Evolutionary conservation across 2,797 vertebrate species (phyloP).

Genomic region (Holocentrus rufus): DNA sequence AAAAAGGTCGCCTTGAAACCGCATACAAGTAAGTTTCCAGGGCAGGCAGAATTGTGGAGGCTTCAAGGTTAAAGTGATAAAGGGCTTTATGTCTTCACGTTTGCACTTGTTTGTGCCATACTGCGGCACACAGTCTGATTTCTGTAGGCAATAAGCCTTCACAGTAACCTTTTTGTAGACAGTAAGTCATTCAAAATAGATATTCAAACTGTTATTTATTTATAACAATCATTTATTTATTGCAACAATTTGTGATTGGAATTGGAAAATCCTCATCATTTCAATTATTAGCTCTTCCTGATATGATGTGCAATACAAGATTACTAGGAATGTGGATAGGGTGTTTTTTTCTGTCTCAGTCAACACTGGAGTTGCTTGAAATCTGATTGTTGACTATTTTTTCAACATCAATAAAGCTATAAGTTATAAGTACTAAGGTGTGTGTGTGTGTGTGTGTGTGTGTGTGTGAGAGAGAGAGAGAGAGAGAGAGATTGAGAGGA

Average conservation of each 20-base stretch:
- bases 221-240: background rate
- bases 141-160: background rate
- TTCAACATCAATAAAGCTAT: too few relatives aligned
- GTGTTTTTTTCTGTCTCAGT: too few relatives aligned
- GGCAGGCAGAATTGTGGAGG: background rate
- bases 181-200: background rate
- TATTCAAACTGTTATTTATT: background rate
- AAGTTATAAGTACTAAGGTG: too few relatives aligned
- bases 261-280: background rate
- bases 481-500: too few relatives aligned
- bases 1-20: background rate
- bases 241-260: background rate
- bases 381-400: too few relatives aligned
- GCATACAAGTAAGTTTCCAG: background rate
- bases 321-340: background rate
- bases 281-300: background rate
- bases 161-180: background rate
- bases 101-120: background rate
- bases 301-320: background rate
- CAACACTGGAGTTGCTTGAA: too few relatives aligned
- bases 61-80: conserved; percentile 22
- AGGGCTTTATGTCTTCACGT: background rate
- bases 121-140: background rate
- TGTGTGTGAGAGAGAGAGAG: too few relatives aligned
- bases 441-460: too few relatives aligned